phyloP scores from a whole-genome alignment of 2,113 vertebrate genomes.

The Trogon melanurus region DNA sequence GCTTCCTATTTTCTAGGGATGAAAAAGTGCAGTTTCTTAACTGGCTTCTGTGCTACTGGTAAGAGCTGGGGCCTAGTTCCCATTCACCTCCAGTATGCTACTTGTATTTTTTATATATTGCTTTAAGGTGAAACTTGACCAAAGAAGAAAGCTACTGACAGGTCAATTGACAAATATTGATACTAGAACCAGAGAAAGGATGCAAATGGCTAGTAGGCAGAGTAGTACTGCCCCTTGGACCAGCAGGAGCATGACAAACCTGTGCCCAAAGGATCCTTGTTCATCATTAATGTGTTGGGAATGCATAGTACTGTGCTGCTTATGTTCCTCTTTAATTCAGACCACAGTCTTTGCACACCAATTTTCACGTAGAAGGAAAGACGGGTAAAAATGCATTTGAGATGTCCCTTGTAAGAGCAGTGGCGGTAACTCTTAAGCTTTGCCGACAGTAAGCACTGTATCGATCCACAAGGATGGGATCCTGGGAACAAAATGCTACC shows the following conservation, averaged over 20 bases:
- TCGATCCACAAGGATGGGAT: neutral
- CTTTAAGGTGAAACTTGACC: neutral
- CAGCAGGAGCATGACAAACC: neutral
- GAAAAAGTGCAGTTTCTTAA: neutral
- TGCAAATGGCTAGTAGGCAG: neutral
- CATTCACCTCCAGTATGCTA: fast-evolving
- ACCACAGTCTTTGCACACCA: neutral
- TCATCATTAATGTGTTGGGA: neutral
- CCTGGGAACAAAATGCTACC: neutral
- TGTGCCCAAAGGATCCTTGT: neutral
- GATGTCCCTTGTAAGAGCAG: neutral
- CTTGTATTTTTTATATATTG: neutral
- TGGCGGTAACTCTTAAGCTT: neutral
- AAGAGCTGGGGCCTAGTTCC: neutral
- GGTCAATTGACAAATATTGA: neutral
- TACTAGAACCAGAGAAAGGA: neutral
- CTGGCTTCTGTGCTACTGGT: neutral
- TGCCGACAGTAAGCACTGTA: neutral
- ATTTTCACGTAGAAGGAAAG: slow-evolving; percentile 7
- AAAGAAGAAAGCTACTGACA: neutral
- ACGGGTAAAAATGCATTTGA: neutral
- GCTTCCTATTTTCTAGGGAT: neutral
- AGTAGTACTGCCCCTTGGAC: neutral
- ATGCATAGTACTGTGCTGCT: neutral
- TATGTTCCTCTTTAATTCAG: neutral